Percentiles rank a stretch among this genome's conserved stretches.
Conservation (phyloP, 1,140 invertebrate genomes). For the Bradysia coprophila region DNA sequence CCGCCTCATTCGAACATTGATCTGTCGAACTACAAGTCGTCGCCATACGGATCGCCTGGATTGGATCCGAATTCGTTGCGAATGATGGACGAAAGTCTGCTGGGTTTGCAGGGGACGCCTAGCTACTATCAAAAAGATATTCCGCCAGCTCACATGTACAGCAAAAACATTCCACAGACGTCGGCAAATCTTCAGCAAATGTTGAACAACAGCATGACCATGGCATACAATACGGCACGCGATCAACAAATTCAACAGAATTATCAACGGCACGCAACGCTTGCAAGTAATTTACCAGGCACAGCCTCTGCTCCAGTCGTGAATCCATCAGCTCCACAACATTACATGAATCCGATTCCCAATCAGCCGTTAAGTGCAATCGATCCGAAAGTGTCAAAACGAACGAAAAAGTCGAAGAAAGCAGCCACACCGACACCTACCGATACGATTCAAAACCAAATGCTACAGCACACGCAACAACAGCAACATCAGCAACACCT, state of each 20-base stretch:
- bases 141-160: constrained; percentile 21
- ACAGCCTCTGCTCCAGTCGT: too few relatives aligned
- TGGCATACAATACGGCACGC: background rate
- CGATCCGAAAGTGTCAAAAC: constrained; percentile 18
- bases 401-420: constrained; percentile 20
- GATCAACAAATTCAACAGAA: background rate
- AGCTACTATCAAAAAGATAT: constrained; percentile 21
- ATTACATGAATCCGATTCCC: constrained; percentile 4
- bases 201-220: background rate
- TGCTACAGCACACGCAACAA: constrained; percentile 8
- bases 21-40: constrained; percentile 2
- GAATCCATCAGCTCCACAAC: constrained; percentile 8
- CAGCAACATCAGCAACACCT: constrained; percentile 8
- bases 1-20: background rate
- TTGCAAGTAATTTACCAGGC: constrained; percentile 4
- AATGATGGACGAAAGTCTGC: constrained; percentile 9
- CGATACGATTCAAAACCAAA: constrained; percentile 7
- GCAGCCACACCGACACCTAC: constrained; percentile 7
- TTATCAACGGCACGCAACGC: constrained; percentile 1
- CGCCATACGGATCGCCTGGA: background rate
- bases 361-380: constrained; percentile 1
- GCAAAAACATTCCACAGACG: constrained; percentile 4
- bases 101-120: constrained; percentile 4
- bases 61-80: background rate
- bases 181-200: constrained; percentile 4